These are phyloP conservation scores for Odontamblyopus lacepedii DNA, from an alignment of 2,797 vertebrate species.

Conservation along the genomic window DNA sequence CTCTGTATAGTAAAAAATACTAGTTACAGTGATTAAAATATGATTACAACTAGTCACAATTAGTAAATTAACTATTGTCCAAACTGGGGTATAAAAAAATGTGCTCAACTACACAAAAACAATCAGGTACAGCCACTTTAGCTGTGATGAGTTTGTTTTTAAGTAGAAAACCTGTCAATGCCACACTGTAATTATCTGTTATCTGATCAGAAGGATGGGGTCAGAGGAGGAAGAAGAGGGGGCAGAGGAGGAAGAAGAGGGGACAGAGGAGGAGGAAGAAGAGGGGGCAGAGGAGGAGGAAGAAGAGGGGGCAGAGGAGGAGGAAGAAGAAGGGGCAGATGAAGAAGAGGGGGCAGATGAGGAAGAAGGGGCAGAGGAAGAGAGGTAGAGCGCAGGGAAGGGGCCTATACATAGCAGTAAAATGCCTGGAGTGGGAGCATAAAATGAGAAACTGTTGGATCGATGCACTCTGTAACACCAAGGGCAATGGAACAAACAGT, in stretches of 20 bases:
- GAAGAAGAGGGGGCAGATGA: constrained; percentile 27
- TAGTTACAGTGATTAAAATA: no score
- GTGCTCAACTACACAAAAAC: no score
- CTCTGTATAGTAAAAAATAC: no score
- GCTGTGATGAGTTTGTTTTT: constrained; percentile 31
- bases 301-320: no score
- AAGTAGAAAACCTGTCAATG: constrained; percentile 33
- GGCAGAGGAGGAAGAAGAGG: constrained; percentile 27
- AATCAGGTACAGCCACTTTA: not conserved
- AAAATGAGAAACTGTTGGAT: constrained; percentile 67
- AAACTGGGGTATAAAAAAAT: no score
- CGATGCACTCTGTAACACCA: constrained; percentile 64
- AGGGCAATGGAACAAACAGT: constrained; percentile 44
- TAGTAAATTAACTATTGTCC: no score
- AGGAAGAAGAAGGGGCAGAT: constrained; percentile 6
- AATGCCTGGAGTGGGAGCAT: constrained; percentile 56
- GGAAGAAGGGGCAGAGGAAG: constrained; percentile 41
- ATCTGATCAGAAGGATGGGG: constrained; percentile 27
- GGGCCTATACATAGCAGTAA: constrained; percentile 69
- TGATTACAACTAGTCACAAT: no score
- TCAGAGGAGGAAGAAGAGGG: not conserved
- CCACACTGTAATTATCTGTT: constrained; percentile 23
- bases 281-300: constrained; percentile 19
- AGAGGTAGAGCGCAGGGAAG: constrained; percentile 34
- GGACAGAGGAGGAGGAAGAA: constrained; percentile 43